Evolutionary conservation across 2,797 vertebrate species (phyloP).

Genomic region (Mormyrops boulengeri): DNA sequence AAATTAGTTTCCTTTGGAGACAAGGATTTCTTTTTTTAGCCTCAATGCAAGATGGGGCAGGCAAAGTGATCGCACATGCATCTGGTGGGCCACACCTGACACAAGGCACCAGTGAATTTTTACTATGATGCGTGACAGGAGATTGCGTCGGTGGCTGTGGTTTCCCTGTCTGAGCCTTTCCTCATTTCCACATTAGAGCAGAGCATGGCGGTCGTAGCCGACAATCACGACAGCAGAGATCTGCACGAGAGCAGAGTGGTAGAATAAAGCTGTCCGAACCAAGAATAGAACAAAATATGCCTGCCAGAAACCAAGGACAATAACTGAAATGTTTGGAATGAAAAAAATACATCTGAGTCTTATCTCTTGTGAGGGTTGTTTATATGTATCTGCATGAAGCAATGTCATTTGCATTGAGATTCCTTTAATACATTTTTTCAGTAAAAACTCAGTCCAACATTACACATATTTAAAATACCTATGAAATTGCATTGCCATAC

Average conservation of each 20-base stretch:
- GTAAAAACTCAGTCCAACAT: not conserved
- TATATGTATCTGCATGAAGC: not conserved
- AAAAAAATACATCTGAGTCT: not conserved
- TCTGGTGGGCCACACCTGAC: not conserved
- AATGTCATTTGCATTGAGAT: not conserved
- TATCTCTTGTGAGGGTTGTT: not conserved
- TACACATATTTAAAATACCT: not conserved
- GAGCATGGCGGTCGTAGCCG: not conserved
- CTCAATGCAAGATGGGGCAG: not conserved
- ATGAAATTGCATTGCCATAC: not conserved
- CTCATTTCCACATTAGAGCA: slow-evolving; percentile 4
- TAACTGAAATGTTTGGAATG: not conserved
- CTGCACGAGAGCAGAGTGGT: not conserved
- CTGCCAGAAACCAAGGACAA: not conserved
- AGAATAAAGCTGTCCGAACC: not conserved
- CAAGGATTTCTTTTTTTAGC: not conserved
- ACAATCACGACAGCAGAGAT: not conserved
- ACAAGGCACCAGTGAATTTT: not conserved
- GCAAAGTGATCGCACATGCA: not conserved
- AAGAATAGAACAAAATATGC: not conserved
- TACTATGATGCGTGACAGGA: not conserved
- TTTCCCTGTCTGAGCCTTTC: not conserved
- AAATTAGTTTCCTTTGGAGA: not conserved
- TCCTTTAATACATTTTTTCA: not conserved
- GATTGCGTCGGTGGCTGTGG: not conserved